Base-by-base conservation (phyloP, 2,888 invertebrate genomes). In the Orthosia gothica region DNA sequence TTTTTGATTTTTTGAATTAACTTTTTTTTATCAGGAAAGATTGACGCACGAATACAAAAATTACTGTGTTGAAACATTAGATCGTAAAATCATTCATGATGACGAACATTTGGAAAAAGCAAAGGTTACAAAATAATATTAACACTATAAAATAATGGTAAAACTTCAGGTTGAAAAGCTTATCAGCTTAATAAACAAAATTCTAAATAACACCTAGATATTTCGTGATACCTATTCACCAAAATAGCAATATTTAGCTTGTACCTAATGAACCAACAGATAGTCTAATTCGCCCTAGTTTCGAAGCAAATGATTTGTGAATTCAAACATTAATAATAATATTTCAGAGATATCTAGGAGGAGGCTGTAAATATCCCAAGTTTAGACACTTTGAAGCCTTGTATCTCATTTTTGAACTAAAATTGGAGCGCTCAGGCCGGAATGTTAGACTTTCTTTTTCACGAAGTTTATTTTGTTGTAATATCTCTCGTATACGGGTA, bases 341-440 rank as follows among this genome's bases (percentile, higher is more conserved):
- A 40, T 40, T 40, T 9, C 40, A 32, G 18, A 67, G 58, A 75
- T 79, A 77, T 54, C 52, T 12, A n/a, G 15, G 26, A 55, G 65
- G 50, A 75, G 71, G 58, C 70, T 73, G 62, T 81, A 77, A 77
- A 81, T 81, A 61, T 70, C 16, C 4, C 3, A 81, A 70, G 12
- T 74, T 81, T 23, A 55, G 58, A 68, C 73, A 59, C 63, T 73
- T 47, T 45, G 54, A 64, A 75, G 75, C 18, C n/a, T 57, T 52
- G 20, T 66, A 70, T 59, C 58, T 63, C 26, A 76, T 50, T 75
- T 62, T 66, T 23, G 5, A 55, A 78, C 67, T 15, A 32, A 74
- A 63, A 59, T 70, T 70, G 20, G 55, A 49, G 18, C 26, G 1
- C 4, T 69, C 20, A 50, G 26, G 18, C 50, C 26, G 26, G 26